A percentile compares a stretch with the other conserved stretches of the same genome.
These are phyloP conservation scores for Perdita meconis DNA, from an alignment of 2,888 invertebrate genomes.

Conservation along the genomic window DNA sequence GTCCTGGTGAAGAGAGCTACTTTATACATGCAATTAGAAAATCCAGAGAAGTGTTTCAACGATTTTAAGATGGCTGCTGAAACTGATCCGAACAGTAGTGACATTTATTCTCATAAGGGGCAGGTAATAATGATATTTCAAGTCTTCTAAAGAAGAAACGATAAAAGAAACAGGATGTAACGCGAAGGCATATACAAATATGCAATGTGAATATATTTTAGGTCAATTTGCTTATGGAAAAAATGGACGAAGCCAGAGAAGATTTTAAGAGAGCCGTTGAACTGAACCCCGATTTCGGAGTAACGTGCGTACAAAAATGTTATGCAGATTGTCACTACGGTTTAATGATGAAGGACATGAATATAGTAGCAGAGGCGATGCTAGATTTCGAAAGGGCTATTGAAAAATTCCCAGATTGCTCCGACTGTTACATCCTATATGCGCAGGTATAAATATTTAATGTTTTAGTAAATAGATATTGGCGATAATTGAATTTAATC, in stretches of 20 bases:
- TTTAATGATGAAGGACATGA: conserved; percentile 87
- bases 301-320: conserved; percentile 95
- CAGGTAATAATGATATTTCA: conserved; percentile 85
- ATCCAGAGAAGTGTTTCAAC: conserved; percentile 89
- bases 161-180: conserved; percentile 26
- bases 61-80: conserved; percentile 92
- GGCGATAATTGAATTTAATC: conserved; percentile 1
- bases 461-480: neutral
- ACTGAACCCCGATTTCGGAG: conserved; percentile 93
- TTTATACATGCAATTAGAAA: conserved; percentile 91
- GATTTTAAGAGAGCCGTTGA: conserved; percentile 94
- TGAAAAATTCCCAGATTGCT: conserved; percentile 92
- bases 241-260: conserved; percentile 91
- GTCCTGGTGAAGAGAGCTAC: conserved; percentile 95
- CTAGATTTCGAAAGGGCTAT: conserved; percentile 91
- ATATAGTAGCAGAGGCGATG: conserved; percentile 88
- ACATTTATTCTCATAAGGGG: conserved; percentile 96
- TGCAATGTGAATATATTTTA: conserved; percentile 79
- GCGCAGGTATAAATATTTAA: conserved; percentile 90
- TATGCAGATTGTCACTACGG: conserved; percentile 94
- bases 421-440: conserved; percentile 94
- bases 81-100: conserved; percentile 92
- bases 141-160: neutral
- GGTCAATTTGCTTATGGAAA: conserved; percentile 93
- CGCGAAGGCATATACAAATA: neutral